These are phyloP conservation scores for Cylloceria caligata DNA, from an alignment of 2,888 invertebrate species.

Conservation along the genomic window DNA sequence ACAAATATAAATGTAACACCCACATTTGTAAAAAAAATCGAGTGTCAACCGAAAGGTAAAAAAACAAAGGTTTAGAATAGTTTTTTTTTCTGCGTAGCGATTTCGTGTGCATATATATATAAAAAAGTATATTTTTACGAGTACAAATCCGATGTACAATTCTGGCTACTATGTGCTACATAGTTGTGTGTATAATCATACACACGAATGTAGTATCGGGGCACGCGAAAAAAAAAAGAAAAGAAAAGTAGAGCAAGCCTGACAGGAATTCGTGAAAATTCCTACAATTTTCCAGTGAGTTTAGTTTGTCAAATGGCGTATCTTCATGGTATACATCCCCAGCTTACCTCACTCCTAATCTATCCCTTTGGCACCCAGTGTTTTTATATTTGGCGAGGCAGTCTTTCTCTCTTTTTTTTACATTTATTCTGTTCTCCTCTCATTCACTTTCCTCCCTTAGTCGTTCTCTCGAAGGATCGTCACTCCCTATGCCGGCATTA, in stretches of 20 bases:
- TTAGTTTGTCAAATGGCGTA: conserved; percentile 26
- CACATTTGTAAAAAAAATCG: conserved; percentile 27
- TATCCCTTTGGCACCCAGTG: background rate
- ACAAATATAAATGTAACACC: too few relatives aligned
- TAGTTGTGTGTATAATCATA: background rate
- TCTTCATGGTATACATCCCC: background rate
- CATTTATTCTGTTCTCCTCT: background rate
- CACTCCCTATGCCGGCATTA: conserved; percentile 7
- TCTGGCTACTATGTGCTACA: background rate
- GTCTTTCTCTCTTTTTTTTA: background rate
- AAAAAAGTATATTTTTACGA: too few relatives aligned
- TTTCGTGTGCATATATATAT: background rate
- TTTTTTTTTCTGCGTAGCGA: background rate
- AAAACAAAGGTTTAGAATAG: background rate
- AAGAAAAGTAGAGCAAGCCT: conserved; percentile 35
- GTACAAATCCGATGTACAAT: background rate
- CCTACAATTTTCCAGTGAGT: conserved; percentile 31
- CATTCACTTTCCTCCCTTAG: background rate
- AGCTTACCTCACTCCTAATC: conserved; percentile 8
- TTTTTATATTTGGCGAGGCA: conserved; percentile 6
- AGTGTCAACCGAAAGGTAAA: conserved; percentile 8
- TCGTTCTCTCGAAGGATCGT: conserved; percentile 17
- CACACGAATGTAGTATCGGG: background rate
- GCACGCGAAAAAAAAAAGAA: background rate
- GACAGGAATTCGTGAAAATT: conserved; percentile 33